Base-by-base conservation (phyloP, 2,113 vertebrate genomes). In the Taurulus bubalis region DNA sequence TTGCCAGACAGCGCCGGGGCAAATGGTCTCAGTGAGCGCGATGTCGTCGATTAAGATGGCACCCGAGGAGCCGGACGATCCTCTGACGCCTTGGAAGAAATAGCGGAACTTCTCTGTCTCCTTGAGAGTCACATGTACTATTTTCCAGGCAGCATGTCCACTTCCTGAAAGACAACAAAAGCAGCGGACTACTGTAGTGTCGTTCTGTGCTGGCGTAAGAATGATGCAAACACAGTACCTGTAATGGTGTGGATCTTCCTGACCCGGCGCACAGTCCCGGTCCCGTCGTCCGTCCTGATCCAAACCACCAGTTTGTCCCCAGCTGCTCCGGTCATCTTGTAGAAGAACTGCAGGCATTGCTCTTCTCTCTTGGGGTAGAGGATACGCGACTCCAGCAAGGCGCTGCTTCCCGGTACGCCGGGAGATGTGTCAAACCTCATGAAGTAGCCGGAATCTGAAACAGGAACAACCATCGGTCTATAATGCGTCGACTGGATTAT, bases 331-430 rank as follows among this genome's bases (percentile, higher is more conserved):
- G 91, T 95, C 90, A 95, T 96, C 90, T 89, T 97, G 6, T 97
- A 98, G 93, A 96, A 98, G 82, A 99, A 98, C 85, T 98, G 95
- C 53, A 98, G 95, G 32, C 97, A 98, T 83, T 98, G 97, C 30
- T 96, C 82, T 4, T 86, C 94, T 85, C 95, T 96, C 82, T 92
- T 96, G 1, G 97, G 97, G 67, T 97, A 97, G 30, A 98, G 95
- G 77, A 97, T 96, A 18, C 97, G 94, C 12, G 97, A 99, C 85
- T 98, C 96, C 51, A 98, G 89, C 70, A 97, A 0, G 24, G 96
- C 97, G 5, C 91, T 94, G 63, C 90, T 93, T 16, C 92, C 94
- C 18, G 10, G 58, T 0, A 1, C 1, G 9, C 95, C 95, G 0
- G 68, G 80, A 16, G 85, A 90, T 0, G 95, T 96, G 79, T 79